Evolutionary conservation across 2,888 invertebrate genomes (phyloP), one percentile per base, ranked within the genome.

Genomic region (Synanthedon tipuliformis): DNA sequence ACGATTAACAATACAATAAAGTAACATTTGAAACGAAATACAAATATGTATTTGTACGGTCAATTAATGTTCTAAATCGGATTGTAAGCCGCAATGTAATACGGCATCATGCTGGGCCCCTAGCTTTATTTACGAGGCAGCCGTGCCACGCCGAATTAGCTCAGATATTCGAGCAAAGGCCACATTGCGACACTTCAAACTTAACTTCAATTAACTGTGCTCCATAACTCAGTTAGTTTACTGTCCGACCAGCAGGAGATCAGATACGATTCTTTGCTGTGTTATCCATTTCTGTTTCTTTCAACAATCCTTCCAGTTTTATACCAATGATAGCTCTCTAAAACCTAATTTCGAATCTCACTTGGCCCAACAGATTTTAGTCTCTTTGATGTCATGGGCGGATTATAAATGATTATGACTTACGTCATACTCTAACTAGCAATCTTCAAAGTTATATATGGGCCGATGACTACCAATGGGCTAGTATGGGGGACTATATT

Each of bases 51-150:
- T 34, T 8, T 65, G 62, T 61, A 59, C 62, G 72, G 65, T 74
- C 76, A 77, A 78, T 78, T 75, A 77, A 72, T 65, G 63, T 62
- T 62, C 65, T 61, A 23, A 63, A 63, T 57, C 58, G 65, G 62
- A 55, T 58, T 56, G 58, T 60, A 56, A 54, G 61, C 61, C 57
- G 73, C 68, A 68, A 73, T 68, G 68, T 68, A 69, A 73, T 70
- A 60, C 66, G 80, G 76, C 78, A 68, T 77, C 82, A 81, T 69
- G 83, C 82, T 76, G 82, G 55, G 77, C 62, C 58, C 54, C 55
- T 61, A 63, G 54, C 60, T 64, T 63, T 65, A 77, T 78, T 78
- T 78, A 78, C 64, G 59, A 64, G 60, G 60, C 56, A 55, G 61
- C 56, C 55, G 61, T 56, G 66, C 61, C 65, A 65, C 69, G 69